Percentiles rank a stretch among this genome's conserved stretches.
Evolutionary conservation across 2,797 vertebrate genomes (phyloP).

Genomic region (Malacoctenus gilli): DNA sequence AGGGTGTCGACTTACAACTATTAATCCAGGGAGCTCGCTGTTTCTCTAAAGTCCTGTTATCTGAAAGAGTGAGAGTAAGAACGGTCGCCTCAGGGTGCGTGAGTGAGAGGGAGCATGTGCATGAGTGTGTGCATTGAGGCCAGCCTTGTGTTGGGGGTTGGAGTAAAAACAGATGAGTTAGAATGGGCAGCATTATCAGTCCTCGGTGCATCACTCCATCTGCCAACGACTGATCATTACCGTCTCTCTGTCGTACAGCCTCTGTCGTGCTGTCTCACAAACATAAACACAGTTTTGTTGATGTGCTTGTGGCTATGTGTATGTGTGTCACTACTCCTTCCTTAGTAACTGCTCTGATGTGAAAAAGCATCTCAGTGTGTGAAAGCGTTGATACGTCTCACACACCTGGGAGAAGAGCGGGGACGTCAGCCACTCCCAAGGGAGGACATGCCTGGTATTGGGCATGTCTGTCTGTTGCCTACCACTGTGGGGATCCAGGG

Average conservation of each 20-base stretch:
- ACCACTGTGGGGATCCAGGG: conserved; percentile 63
- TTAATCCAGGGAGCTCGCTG: conserved; percentile 40
- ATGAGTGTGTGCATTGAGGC: conserved; percentile 36
- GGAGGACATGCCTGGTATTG: conserved; percentile 37
- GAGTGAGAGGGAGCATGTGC: conserved; percentile 23
- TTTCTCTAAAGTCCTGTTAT: conserved; percentile 35
- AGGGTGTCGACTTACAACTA: conserved; percentile 58
- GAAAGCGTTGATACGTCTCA: conserved; percentile 50
- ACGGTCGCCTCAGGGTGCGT: conserved; percentile 9
- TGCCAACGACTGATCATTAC: conserved; percentile 42
- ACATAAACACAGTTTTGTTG: conserved; percentile 30
- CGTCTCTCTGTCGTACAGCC: conserved; percentile 20
- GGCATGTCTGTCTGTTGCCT: conserved; percentile 80
- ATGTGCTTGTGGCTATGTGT: conserved; percentile 25
- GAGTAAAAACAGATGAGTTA: conserved; percentile 48
- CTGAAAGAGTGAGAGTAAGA: conserved; percentile 29
- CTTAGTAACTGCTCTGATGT: conserved; percentile 35
- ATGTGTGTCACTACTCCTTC: not conserved
- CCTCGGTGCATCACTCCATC: conserved; percentile 46
- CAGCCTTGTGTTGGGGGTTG: conserved; percentile 38
- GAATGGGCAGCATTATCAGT: conserved; percentile 47
- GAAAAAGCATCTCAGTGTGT: conserved; percentile 20
- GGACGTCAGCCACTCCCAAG: conserved; percentile 52
- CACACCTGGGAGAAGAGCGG: conserved; percentile 48
- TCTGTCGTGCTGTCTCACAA: conserved; percentile 12